Evolutionary conservation across 1,140 invertebrate genomes (phyloP).

Genomic region (Drosophila sp.): DNA sequence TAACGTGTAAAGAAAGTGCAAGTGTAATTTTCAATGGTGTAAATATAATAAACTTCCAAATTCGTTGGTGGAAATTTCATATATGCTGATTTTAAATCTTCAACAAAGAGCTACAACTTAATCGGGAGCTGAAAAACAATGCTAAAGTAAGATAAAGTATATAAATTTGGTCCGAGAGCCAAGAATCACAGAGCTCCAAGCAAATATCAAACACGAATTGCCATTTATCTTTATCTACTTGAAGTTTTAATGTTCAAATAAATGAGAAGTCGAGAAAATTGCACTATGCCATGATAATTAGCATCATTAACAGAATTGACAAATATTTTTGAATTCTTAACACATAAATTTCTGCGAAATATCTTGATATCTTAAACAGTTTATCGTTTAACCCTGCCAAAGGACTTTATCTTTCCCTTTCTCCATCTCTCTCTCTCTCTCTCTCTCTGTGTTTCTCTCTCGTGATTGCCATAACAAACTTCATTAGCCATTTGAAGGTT

Average conservation of each 20-base stretch:
- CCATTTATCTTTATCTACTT: no score
- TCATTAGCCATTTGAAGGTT: slow-evolving; percentile 23
- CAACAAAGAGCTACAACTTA: no score
- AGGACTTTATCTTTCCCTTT: not conserved
- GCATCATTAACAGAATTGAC: not conserved
- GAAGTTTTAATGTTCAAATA: no score
- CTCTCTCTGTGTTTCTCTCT: slow-evolving; percentile 1
- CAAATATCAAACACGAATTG: no score
- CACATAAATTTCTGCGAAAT: not conserved
- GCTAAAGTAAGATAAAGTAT: no score
- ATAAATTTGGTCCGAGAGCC: no score
- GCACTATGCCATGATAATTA: not conserved
- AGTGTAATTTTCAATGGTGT: not conserved
- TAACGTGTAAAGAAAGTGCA: not conserved
- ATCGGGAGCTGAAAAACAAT: no score
- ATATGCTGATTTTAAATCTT: no score
- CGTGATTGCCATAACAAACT: slow-evolving; percentile 11
- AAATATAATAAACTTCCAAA: not conserved
- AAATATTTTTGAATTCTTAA: not conserved
- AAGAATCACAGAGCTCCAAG: no score
- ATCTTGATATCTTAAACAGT: slow-evolving; percentile 2
- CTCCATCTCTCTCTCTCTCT: slow-evolving; percentile 4
- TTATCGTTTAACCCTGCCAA: slow-evolving; percentile 2
- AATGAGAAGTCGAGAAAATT: no score
- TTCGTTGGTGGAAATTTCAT: no score